Conservation (phyloP, 2,888 invertebrate species). For the Drosophila neonasuta region DNA sequence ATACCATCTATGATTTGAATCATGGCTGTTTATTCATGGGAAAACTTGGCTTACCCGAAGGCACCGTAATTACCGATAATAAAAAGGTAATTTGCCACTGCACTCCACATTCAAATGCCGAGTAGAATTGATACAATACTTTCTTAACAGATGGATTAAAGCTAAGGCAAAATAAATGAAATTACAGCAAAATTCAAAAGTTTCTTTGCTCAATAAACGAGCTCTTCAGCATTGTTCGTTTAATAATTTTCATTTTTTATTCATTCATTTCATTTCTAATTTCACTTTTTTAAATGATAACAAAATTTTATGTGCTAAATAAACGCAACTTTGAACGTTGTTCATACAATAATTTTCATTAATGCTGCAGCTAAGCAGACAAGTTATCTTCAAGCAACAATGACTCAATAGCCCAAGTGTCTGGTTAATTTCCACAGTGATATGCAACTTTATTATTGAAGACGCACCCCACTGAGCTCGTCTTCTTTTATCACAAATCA, state of each 20-base stretch:
- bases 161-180: background rate
- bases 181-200: background rate
- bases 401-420: conserved; percentile 23
- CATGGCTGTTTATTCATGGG: conserved; percentile 40
- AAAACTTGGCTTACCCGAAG: conserved; percentile 12
- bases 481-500: conserved; percentile 3
- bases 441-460: conserved; percentile 18
- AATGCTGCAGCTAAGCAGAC: background rate
- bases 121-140: background rate
- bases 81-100: conserved; percentile 3
- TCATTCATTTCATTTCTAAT: no score
- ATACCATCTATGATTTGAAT: conserved; percentile 31
- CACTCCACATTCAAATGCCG: background rate
- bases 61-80: background rate
- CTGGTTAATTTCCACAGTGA: conserved; percentile 39
- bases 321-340: no score
- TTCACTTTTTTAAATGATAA: no score
- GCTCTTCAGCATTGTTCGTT: no score
- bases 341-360: background rate
- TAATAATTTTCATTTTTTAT: no score
- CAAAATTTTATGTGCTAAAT: no score
- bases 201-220: no score
- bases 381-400: background rate
- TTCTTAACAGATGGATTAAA: background rate
- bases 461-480: conserved; percentile 7